Evolutionary conservation across 1,140 invertebrate genomes (phyloP).

Genomic region (Calliphora vicina): DNA sequence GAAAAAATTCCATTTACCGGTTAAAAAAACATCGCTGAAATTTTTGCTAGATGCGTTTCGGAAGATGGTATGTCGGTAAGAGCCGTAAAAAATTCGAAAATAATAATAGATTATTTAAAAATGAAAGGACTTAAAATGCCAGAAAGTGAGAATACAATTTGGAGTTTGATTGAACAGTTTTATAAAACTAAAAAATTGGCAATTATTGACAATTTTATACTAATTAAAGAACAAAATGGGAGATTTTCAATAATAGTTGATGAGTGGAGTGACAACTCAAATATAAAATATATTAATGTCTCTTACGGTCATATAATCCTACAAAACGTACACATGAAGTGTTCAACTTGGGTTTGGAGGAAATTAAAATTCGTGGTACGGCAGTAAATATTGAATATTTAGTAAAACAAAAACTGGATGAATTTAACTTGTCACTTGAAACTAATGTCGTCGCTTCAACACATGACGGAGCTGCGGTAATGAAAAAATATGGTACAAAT

Average conservation of each 20-base stretch:
- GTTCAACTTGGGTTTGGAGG: neutral
- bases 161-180: too few relatives aligned
- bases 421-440: neutral
- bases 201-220: neutral
- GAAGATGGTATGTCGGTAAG: too few relatives aligned
- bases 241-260: neutral
- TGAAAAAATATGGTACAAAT: conserved; percentile 19
- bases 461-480: neutral
- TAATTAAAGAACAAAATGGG: neutral
- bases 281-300: neutral
- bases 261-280: neutral
- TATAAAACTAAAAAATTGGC: too few relatives aligned
- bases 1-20: too few relatives aligned
- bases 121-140: too few relatives aligned
- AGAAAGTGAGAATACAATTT: too few relatives aligned
- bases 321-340: neutral
- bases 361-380: neutral
- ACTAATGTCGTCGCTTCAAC: conserved; percentile 6
- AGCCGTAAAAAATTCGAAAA: too few relatives aligned
- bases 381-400: conserved; percentile 1
- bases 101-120: too few relatives aligned
- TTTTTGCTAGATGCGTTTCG: too few relatives aligned
- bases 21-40: too few relatives aligned
- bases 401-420: too few relatives aligned
- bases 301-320: neutral